Conservation (phyloP, 2,797 vertebrate genomes). For the Enteromius thamalakanensis region DNA sequence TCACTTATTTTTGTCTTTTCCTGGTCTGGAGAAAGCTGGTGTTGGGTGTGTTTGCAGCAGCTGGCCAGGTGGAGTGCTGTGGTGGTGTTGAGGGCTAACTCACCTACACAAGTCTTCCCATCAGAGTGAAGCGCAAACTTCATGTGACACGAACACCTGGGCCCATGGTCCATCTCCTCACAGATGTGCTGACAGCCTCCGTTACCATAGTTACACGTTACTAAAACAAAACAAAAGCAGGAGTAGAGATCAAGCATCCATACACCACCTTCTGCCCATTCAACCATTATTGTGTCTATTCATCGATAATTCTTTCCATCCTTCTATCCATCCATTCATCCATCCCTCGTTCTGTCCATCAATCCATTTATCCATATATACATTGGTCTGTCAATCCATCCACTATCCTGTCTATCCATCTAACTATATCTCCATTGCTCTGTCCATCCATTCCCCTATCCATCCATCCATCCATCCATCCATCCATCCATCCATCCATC, state of each 20-base stretch:
- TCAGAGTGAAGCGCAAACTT: conserved; percentile 94
- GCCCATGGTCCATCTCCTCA: conserved; percentile 93
- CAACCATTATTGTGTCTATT: neutral
- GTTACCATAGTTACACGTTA: conserved; percentile 98
- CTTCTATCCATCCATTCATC: neutral
- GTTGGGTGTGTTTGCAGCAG: neutral
- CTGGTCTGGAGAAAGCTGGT: neutral
- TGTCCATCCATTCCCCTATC: too few relatives aligned
- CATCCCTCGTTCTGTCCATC: neutral
- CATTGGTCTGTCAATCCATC: neutral
- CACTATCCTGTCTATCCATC: neutral
- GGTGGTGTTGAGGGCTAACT: conserved; percentile 68
- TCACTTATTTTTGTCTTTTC: neutral
- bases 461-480: neutral
- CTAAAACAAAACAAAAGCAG: conserved; percentile 67
- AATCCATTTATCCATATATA: neutral
- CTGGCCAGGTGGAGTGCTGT: conserved; percentile 14
- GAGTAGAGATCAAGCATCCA: neutral
- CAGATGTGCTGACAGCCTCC: conserved; percentile 98
- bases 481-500: fast-evolving
- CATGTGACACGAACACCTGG: conserved; percentile 94
- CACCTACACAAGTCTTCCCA: conserved; percentile 98
- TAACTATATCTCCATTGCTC: neutral
- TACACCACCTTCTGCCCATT: neutral
- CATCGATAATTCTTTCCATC: neutral